Conservation (phyloP, 2,888 invertebrate species). For the Eugnorisma glareosa region DNA sequence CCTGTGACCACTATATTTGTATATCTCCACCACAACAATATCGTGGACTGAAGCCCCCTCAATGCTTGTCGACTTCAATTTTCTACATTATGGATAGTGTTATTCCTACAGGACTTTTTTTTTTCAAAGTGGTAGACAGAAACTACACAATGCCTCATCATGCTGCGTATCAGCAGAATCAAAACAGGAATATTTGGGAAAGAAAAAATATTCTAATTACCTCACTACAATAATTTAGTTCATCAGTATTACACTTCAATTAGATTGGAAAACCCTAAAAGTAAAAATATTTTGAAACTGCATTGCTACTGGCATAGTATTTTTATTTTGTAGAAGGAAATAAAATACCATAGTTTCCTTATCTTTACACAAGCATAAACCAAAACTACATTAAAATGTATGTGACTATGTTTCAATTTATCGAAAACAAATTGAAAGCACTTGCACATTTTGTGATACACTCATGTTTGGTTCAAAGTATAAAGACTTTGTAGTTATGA, state of each 20-base stretch:
- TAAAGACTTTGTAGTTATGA: conserved; percentile 2
- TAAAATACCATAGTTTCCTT: conserved; percentile 37
- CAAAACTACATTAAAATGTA: conserved; percentile 1
- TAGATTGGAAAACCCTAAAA: neutral
- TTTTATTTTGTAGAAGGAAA: conserved; percentile 4
- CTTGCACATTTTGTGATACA: conserved; percentile 4
- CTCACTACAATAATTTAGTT: too few species aligned
- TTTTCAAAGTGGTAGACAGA: neutral
- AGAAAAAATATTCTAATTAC: neutral
- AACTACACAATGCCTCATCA: neutral
- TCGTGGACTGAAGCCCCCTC: neutral
- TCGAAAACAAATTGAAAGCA: conserved; percentile 32
- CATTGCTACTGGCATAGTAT: neutral
- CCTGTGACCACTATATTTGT: neutral
- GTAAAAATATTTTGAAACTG: neutral
- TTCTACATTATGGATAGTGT: neutral
- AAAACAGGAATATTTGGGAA: conserved; percentile 1
- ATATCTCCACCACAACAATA: neutral
- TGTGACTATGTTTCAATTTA: conserved; percentile 35
- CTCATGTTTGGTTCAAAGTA: neutral
- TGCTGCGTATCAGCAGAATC: neutral
- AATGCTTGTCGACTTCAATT: neutral
- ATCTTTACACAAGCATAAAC: conserved; percentile 13
- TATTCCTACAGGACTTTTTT: neutral
- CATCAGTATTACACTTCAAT: neutral